Base-by-base conservation (phyloP, 1,140 invertebrate species). In the Lerema accius region DNA sequence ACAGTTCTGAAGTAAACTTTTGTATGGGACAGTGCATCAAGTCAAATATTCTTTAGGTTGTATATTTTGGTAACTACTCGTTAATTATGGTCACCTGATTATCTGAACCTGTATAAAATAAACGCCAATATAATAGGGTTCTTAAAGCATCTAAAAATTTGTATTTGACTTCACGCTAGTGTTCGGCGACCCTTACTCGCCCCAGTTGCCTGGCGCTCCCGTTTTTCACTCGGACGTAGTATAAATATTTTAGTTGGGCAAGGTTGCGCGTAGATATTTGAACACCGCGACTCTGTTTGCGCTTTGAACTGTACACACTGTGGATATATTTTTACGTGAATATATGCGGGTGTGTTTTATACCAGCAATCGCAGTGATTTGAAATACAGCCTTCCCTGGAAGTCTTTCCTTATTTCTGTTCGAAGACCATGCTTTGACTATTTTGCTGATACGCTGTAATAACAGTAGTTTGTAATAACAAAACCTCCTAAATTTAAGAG, bases 171-270 rank as follows among this genome's bases (percentile, higher is more conserved):
- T 51, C 39, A 16, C 23, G 14, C 23, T 45, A 42, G 6, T 58
- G 11, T 15, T 28, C 2, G 23, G 13, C 3, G 4, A 35, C 40
- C 40, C 40, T 58, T 45, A 56, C 11, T 14, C 10, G 9, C 10
- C 40, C 43, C 15, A 32, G 28, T 46, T 19, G 42, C 28, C 14
- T 43, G 55, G 15, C 28, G 16, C 55, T 10, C 26, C 55, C 55
- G 55, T 59, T 59, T 59, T 59, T 59, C 55, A 48, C 28, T 46
- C 55, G 55, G 55, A 32, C 55, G 43, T 14, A 37, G 55, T 35
- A 59, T 59, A 59, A 59, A 59, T 59, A 59, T 59, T 59, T 59
- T 46, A 48, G 55, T 59, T 48, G 16, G 55, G 55, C 42, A 58
- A 46, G 26, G 55, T 46, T 58, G 28, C 16, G 55, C 37, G 53